These are phyloP conservation scores for Tachina grossa DNA, from an alignment of 2,888 invertebrate genomes.

Conservation along the genomic window DNA sequence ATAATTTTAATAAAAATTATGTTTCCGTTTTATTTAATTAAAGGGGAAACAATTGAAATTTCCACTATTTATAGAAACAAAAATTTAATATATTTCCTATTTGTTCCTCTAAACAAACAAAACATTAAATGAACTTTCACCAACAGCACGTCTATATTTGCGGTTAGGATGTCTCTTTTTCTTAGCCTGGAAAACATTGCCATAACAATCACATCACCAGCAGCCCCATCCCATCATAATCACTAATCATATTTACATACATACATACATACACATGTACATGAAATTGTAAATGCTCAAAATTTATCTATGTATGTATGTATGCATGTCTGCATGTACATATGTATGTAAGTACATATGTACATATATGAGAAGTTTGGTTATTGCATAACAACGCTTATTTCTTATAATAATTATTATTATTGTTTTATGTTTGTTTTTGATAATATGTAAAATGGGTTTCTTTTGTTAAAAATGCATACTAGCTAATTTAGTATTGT, in stretches of 20 bases:
- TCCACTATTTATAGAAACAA: constrained; percentile 44
- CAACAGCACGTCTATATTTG: constrained; percentile 57
- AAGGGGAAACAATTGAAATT: constrained; percentile 63
- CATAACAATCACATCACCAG: constrained; percentile 22
- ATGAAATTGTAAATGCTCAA: constrained; percentile 6
- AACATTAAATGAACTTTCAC: constrained; percentile 62
- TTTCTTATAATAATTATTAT: constrained; percentile 46
- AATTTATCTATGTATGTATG: not conserved
- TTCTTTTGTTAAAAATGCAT: constrained; percentile 8
- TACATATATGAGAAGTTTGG: constrained; percentile 37
- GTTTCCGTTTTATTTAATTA: constrained; percentile 58
- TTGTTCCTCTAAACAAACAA: constrained; percentile 42
- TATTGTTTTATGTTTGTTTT: constrained; percentile 29
- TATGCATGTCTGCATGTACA: not conserved
- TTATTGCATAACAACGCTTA: constrained; percentile 54
- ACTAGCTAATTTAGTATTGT: constrained; percentile 35
- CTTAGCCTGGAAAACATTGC: constrained; percentile 56
- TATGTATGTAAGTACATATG: not conserved
- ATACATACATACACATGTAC: not conserved
- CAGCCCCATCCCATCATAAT: constrained; percentile 31
- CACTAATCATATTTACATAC: constrained; percentile 35
- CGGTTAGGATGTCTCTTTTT: constrained; percentile 60
- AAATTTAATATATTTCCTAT: constrained; percentile 61
- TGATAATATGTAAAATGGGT: constrained; percentile 36
- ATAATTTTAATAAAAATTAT: constrained; percentile 13